Evolutionary conservation across 2,797 vertebrate genomes (phyloP).

Genomic region (Pangasius djambal): DNA sequence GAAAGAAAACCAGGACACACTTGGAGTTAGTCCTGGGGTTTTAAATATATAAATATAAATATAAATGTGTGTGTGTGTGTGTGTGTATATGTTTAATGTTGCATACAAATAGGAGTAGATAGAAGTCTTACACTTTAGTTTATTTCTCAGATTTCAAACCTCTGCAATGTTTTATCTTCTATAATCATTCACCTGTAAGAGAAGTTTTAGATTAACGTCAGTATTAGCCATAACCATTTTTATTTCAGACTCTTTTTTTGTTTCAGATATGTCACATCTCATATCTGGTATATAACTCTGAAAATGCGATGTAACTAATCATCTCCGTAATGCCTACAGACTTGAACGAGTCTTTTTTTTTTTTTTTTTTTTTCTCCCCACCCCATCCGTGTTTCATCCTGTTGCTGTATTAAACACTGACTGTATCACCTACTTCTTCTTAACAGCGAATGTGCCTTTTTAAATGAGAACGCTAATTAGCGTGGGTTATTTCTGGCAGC

Average conservation of each 20-base stretch:
- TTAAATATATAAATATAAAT: background rate
- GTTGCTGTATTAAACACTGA: conserved; percentile 20
- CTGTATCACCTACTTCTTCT: background rate
- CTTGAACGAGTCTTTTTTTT: background rate
- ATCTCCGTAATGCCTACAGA: conserved; percentile 5
- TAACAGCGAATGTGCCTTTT: background rate
- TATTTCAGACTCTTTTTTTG: conserved; percentile 13
- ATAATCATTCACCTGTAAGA: conserved; percentile 30
- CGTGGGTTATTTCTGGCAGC: conserved; percentile 30
- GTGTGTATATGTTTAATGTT: background rate
- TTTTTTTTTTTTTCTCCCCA: background rate
- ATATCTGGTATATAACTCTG: conserved; percentile 15
- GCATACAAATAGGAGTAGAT: background rate
- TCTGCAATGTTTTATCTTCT: conserved; percentile 8
- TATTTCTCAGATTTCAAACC: background rate
- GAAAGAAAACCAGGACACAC: conserved; percentile 15
- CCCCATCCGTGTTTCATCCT: conserved; percentile 23
- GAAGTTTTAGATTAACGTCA: conserved; percentile 23
- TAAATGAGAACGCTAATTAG: conserved; percentile 14
- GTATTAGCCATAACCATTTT: conserved; percentile 27
- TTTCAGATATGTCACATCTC: conserved; percentile 11
- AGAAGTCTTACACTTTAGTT: background rate
- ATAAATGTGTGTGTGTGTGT: no score
- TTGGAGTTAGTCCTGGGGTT: background rate
- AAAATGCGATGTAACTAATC: conserved; percentile 20